Conservation (phyloP, 1,140 invertebrate genomes). For the Scaptomyza pallida region DNA sequence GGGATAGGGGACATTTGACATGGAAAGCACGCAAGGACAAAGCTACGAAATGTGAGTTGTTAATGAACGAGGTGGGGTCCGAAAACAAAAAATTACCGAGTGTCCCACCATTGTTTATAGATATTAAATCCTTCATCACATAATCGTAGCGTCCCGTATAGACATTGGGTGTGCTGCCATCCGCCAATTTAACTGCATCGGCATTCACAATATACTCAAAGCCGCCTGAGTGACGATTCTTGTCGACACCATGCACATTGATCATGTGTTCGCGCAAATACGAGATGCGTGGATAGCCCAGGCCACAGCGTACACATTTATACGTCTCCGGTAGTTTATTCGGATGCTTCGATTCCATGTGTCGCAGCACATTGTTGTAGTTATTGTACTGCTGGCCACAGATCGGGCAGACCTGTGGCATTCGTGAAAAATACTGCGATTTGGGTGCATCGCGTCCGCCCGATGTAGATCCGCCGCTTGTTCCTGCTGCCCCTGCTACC, state of each 20-base stretch:
- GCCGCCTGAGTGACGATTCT: slow-evolving; percentile 75
- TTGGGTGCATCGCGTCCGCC: slow-evolving; percentile 55
- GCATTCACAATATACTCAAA: slow-evolving; percentile 80
- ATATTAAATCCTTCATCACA: slow-evolving; percentile 83
- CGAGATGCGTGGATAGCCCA: slow-evolving; percentile 77
- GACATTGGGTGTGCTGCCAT: slow-evolving; percentile 67
- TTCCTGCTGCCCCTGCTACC: too few species aligned
- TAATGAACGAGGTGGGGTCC: slow-evolving; percentile 27
- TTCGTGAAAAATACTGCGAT: slow-evolving; percentile 79
- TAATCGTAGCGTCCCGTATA: slow-evolving; percentile 82
- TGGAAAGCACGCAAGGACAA: too few species aligned
- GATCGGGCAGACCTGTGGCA: slow-evolving; percentile 82
- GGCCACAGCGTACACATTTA: slow-evolving; percentile 77
- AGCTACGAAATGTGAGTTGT: not conserved
- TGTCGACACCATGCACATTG: slow-evolving; percentile 74
- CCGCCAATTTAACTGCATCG: slow-evolving; percentile 73
- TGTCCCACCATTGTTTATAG: slow-evolving; percentile 83
- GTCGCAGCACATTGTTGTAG: slow-evolving; percentile 82
- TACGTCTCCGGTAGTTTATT: slow-evolving; percentile 83
- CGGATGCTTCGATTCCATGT: slow-evolving; percentile 84
- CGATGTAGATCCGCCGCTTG: slow-evolving; percentile 15
- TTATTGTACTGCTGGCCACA: slow-evolving; percentile 83
- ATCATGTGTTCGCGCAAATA: slow-evolving; percentile 83
- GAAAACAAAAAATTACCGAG: slow-evolving; percentile 77
- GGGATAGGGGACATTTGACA: too few species aligned